phyloP scores from a whole-genome alignment of 2,888 invertebrate genomes.

The Noctua pronuba region DNA sequence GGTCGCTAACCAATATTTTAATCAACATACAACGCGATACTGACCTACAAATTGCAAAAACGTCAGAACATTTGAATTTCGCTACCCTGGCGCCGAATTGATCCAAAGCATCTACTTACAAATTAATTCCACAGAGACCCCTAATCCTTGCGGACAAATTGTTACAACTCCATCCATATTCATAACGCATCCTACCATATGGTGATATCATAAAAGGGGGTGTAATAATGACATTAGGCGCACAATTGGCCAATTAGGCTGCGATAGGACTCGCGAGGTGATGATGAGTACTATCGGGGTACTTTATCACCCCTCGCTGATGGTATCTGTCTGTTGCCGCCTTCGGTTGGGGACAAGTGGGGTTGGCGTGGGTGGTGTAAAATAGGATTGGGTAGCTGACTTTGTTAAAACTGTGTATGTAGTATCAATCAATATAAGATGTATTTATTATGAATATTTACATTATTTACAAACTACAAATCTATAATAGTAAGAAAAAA shows the following conservation, averaged over 20 bases:
- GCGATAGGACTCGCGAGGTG: conserved; percentile 54
- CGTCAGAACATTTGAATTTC: too few species aligned
- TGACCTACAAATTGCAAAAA: too few species aligned
- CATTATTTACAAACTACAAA: too few species aligned
- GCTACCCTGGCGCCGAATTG: too few species aligned
- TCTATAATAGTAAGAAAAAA: too few species aligned
- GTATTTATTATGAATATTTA: too few species aligned
- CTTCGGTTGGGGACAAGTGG: conserved; percentile 8
- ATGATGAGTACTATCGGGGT: conserved; percentile 55
- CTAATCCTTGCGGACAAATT: conserved; percentile 23
- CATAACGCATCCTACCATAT: conserved; percentile 41
- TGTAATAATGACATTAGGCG: conserved; percentile 59
- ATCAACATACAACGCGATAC: too few species aligned
- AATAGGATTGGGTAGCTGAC: conserved; percentile 24
- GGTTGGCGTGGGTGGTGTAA: background rate
- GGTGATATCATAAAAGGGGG: conserved; percentile 45
- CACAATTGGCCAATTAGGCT: conserved; percentile 62
- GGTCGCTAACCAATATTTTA: too few species aligned
- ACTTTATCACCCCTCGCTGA: conserved; percentile 62
- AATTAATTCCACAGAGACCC: background rate
- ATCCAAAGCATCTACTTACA: too few species aligned
- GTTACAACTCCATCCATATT: conserved; percentile 9
- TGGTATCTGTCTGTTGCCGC: conserved; percentile 61
- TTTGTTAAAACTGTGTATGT: background rate
- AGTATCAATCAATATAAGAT: too few species aligned